Conservation (phyloP, 2,888 invertebrate species). For the Myathropa florea region DNA sequence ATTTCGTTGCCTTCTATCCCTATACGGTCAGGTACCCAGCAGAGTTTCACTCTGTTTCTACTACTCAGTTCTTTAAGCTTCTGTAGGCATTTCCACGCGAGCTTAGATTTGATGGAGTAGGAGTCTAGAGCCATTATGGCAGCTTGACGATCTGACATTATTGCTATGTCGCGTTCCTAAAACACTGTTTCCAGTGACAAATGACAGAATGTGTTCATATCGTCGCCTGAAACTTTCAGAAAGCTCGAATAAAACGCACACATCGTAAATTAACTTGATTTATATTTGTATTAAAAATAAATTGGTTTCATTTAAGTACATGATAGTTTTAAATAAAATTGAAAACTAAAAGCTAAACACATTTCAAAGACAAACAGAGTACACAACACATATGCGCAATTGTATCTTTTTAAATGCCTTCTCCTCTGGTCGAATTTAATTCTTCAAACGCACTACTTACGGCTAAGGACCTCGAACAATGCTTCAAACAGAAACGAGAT, state of each 20-base stretch:
- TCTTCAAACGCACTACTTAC: constrained; percentile 50
- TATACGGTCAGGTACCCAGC: too few relatives aligned
- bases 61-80: too few relatives aligned
- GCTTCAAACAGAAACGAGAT: background rate
- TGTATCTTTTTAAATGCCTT: constrained; percentile 51
- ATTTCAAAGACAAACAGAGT: constrained; percentile 37
- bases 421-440: constrained; percentile 55
- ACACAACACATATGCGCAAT: constrained; percentile 19
- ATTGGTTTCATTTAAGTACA: constrained; percentile 69
- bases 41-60: too few relatives aligned
- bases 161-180: too few relatives aligned
- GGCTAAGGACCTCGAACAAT: constrained; percentile 6
- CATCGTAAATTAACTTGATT: constrained; percentile 61
- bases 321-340: constrained; percentile 62
- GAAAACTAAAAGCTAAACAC: constrained; percentile 56
- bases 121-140: too few relatives aligned
- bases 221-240: fast-evolving
- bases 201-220: too few relatives aligned
- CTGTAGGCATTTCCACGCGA: too few relatives aligned
- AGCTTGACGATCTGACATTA: too few relatives aligned
- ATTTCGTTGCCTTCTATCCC: too few relatives aligned
- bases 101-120: too few relatives aligned
- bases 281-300: constrained; percentile 71
- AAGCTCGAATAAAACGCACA: background rate
- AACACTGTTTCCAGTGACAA: too few relatives aligned